A percentile compares a stretch with the other conserved stretches of the same genome.
Evolutionary conservation across 2,113 vertebrate species (phyloP).

Genomic region (Thalassarche chlororhynchos): DNA sequence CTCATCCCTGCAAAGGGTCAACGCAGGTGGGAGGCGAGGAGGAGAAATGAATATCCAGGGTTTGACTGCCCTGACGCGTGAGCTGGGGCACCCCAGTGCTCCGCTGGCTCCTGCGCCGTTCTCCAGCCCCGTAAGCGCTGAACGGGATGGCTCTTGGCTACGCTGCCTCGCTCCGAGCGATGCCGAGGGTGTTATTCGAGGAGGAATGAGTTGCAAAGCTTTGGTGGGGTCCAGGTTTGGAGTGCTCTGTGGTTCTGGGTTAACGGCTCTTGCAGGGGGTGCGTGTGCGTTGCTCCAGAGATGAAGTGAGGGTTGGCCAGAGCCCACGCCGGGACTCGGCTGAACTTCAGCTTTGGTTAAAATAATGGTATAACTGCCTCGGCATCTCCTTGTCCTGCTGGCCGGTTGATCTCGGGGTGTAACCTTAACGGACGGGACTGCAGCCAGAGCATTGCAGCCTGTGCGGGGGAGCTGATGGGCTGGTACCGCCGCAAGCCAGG

Average conservation of each 20-base stretch:
- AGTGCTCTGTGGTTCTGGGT: background rate
- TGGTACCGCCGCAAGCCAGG: background rate
- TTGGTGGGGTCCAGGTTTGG: background rate
- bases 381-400: rapidly evolving
- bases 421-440: rapidly evolving
- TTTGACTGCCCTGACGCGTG: rapidly evolving
- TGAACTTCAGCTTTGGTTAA: background rate
- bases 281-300: rapidly evolving
- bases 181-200: rapidly evolving
- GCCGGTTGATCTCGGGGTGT: rapidly evolving
- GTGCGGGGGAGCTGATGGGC: rapidly evolving
- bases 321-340: background rate
- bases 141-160: rapidly evolving
- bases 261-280: background rate
- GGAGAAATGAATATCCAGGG: background rate
- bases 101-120: rapidly evolving
- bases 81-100: background rate
- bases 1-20: background rate
- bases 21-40: rapidly evolving
- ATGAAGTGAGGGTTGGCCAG: background rate
- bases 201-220: background rate
- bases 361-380: background rate
- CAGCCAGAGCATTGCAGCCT: background rate
- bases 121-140: rapidly evolving
- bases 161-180: background rate